A percentile compares a stretch with the other conserved stretches of the same genome.
phyloP scores from a whole-genome alignment of 1,140 invertebrate species.

The Carposina sasakii region DNA sequence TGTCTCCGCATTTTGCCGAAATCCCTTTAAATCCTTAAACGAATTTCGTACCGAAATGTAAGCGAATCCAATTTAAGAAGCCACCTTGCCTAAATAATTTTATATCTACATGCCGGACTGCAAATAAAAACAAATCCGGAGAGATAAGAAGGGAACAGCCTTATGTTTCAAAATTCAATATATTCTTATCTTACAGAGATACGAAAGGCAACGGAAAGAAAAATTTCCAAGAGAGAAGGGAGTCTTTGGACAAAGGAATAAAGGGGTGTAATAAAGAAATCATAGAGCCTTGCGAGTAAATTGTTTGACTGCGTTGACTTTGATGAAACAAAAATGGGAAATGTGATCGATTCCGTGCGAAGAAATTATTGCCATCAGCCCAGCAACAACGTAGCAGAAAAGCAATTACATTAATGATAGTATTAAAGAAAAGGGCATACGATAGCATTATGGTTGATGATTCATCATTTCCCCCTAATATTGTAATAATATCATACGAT shows the following conservation, averaged over 20 bases:
- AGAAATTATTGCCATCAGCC: conserved; percentile 35
- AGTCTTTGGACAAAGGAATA: conserved; percentile 44
- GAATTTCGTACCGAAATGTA: conserved; percentile 34
- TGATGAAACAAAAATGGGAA: conserved; percentile 29
- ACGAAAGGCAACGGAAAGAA: conserved; percentile 33
- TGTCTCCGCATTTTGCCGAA: conserved; percentile 30
- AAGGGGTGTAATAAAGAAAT: conserved; percentile 55
- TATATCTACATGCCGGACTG: conserved; percentile 17
- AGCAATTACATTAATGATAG: conserved; percentile 49
- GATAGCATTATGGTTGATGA: conserved; percentile 30
- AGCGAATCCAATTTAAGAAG: conserved; percentile 35
- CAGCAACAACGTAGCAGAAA: conserved; percentile 25
- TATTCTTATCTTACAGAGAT: conserved; percentile 46
- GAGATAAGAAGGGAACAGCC: conserved; percentile 50
- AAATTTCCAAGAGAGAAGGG: conserved; percentile 35
- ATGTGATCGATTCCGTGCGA: conserved; percentile 34
- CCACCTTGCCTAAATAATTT: conserved; percentile 31
- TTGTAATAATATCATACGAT: no score
- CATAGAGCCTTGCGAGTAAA: conserved; percentile 54
- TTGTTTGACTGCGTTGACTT: conserved; percentile 52
- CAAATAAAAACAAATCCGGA: conserved; percentile 31
- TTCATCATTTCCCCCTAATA: conserved; percentile 22
- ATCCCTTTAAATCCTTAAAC: conserved; percentile 50
- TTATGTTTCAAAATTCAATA: conserved; percentile 62
- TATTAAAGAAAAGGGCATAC: conserved; percentile 36